Base-by-base conservation (phyloP, 2,113 vertebrate genomes). In the Chrysochloris asiatica region DNA sequence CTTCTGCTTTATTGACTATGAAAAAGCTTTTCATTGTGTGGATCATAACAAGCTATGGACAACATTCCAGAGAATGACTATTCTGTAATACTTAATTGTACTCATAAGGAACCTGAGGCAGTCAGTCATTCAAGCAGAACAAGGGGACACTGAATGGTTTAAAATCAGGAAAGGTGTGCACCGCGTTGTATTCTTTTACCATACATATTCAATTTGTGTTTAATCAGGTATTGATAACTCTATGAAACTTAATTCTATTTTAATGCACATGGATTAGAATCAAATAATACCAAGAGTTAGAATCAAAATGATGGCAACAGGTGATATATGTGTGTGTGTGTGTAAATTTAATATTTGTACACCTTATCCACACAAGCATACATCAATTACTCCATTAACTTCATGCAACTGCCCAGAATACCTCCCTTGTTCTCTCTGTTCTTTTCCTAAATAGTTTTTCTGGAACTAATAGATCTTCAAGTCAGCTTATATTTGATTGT, bases 401-500 rank as follows among this genome's bases (percentile, higher is more conserved):
- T 83, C 11, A 72, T 43, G 88, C 38, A 81, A 24, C 17, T 50
- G 1, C 8, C 1, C 28, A 82, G 59, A 88, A 41, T 69, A 56
- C 38, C 26, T 59, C 17, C 11, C 26, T 89, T 93, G 38, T 5
- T 21, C 75, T 30, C 16, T 24, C 19, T 56, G 45, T 3, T 5
- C n/a, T 77, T 10, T 72, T 86, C 10, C 16, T 43, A 87, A 73
- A 59, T 73, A 47, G 61, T 8, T 90, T 91, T 80, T 83, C 56
- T 63, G 43, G 26, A 79, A 65, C 94, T 73, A 97, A 95, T 91
- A 61, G 61, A 89, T 48, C 10, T 88, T 84, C 73, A 89, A 72
- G 48, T 33, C 48, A 84, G 43, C 59, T 80, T 30, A 95, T 95
- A 93, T 83, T 87, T 95, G 85, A 89, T 67, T 95, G 84, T 50